Evolutionary conservation across 2,797 vertebrate genomes (phyloP), one percentile per base, ranked within the genome.

Genomic region (Melanotaenia pygmaea): DNA sequence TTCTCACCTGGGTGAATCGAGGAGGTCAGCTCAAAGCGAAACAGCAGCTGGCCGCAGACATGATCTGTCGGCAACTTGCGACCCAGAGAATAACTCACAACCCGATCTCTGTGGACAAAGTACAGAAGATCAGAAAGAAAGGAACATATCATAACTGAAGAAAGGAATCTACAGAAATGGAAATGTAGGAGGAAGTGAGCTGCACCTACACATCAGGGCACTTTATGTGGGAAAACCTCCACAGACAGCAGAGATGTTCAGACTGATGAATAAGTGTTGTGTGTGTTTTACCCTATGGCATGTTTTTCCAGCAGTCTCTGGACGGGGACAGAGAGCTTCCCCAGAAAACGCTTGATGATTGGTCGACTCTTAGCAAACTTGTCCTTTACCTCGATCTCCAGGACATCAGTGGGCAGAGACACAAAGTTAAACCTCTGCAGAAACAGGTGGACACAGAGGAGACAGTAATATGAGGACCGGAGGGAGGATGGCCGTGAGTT

Each of bases 381-480:
- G 87, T 99, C 98, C 90, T 99, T 99, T 77, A 99, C 97, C 90
- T 99, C 97, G 34, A 99, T 97, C 94, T 99, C 98, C 91, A 99
- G 92, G 74, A 98, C 97, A 2, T 99, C 98, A n/a, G 98, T 99
- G 38, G 98, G 98, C 81, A 99, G 90, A 43, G 98, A 99, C 78
- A 99, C 96, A 82, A 99, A 99, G 90, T 88, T 97, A 92, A 98
- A 99, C 71, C 95, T 94, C 98, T 99, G 93, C 3, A 76, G 80
- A 43, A 81, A 90, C 26, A 77, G 60, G 91, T 4, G 34, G 4
- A 70, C 2, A 75, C 2, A 89, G 32, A 79, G 45, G n/a, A 67
- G 1, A 37, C 5, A 53, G 3, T 11, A 34, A 13, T 1, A 2
- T 10, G 11, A 28, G 4, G 28, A 24, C 14, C 1, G 20, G 20